Percentiles rank a stretch among this genome's conserved stretches.
phyloP scores from a whole-genome alignment of 2,113 vertebrate genomes.

The Otolemur garnettii region DNA sequence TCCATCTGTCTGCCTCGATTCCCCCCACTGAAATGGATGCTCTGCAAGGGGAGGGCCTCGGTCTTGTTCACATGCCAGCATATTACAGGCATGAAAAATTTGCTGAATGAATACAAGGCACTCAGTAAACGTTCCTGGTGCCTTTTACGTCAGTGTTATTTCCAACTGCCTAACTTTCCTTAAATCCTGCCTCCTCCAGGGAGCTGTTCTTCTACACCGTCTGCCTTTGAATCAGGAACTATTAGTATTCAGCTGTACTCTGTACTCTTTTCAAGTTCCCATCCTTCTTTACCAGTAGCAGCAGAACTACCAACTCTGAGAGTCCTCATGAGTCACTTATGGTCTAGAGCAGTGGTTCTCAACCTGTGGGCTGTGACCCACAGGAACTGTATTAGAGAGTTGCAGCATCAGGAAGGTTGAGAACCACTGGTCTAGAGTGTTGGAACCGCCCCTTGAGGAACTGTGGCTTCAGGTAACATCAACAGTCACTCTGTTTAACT shows the following conservation, averaged over 20 bases:
- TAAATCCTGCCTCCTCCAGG: not conserved
- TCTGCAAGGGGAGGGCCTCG: not conserved
- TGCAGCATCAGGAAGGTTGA: no score
- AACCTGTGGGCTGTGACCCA: no score
- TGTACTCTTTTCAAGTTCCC: not conserved
- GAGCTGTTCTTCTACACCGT: not conserved
- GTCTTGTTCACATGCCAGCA: not conserved
- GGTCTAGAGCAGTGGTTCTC: no score
- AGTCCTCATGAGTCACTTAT: no score
- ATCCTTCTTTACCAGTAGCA: fast-evolving
- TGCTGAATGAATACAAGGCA: not conserved
- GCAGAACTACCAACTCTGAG: not conserved
- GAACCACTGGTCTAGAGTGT: not conserved
- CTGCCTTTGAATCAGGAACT: not conserved
- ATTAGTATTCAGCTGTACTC: not conserved
- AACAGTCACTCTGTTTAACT: not conserved
- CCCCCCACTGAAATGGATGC: not conserved
- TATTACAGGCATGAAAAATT: not conserved
- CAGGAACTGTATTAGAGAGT: no score
- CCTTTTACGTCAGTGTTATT: not conserved
- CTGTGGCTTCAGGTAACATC: not conserved
- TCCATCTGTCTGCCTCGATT: not conserved
- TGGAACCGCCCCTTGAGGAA: not conserved
- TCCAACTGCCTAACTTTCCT: not conserved
- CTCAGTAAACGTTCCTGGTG: not conserved